These are phyloP conservation scores for Strix occidentalis DNA, from an alignment of 2,797 vertebrate genomes.

Conservation along the genomic window DNA sequence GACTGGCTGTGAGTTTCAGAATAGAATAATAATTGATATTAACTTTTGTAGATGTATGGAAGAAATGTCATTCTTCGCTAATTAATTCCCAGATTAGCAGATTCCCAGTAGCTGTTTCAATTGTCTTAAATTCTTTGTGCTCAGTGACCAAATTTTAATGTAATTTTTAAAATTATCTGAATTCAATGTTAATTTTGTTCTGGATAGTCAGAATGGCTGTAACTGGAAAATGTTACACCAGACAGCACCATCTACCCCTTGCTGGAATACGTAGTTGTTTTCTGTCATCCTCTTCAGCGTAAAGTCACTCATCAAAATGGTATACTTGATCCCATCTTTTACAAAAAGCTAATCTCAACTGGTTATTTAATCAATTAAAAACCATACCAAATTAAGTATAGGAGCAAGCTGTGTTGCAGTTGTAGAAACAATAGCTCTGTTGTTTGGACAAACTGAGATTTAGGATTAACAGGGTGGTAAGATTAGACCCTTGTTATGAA, in stretches of 20 bases:
- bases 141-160: not conserved
- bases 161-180: not conserved
- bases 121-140: not conserved
- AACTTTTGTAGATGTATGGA: not conserved
- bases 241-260: not conserved
- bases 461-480: slow-evolving; percentile 15
- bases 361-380: not conserved
- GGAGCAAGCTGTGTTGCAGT: not conserved
- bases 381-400: not conserved
- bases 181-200: not conserved
- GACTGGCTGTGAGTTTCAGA: not conserved
- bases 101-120: not conserved
- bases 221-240: not conserved
- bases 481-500: slow-evolving; percentile 39
- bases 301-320: not conserved
- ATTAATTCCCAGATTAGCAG: not conserved
- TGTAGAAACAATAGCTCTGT: slow-evolving; percentile 5
- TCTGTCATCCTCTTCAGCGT: not conserved
- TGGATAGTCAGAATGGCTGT: not conserved
- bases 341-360: not conserved
- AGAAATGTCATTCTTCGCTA: not conserved
- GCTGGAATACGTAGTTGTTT: not conserved
- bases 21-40: not conserved
- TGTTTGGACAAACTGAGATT: slow-evolving; percentile 27
- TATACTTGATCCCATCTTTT: not conserved